Base-by-base conservation (phyloP, 2,113 vertebrate species). In the Hemiprocne comata region DNA sequence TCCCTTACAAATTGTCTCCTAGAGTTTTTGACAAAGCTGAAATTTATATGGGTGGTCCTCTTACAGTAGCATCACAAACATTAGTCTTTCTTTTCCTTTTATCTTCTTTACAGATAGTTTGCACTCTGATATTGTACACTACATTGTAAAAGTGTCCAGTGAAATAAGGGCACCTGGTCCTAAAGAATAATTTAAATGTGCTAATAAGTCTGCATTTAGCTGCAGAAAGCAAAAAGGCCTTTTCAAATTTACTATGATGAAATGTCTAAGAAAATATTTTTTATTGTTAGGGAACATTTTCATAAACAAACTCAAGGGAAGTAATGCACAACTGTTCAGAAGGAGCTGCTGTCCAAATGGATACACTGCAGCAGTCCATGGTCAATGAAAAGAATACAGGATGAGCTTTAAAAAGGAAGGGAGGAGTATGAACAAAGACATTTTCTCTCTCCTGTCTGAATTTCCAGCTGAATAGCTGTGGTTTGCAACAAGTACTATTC, bases 401-500 rank as follows among this genome's bases (percentile, higher is more conserved):
- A 53, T 17, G 13, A 61, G 19, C 33, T 91, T 79, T n/a, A 24
- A 51, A 85, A 77, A 65, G 50, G 60, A 60, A 87, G 36, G 69
- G 25, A 80, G 34, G 8, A 66, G 28, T 72, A 78, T 29, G 38
- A 93, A 87, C 20, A 40, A 62, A n/a, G 93, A 83, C 33, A 53
- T 84, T 84, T 78, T 73, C 13, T 66, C 46, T 89, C 61, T 89
- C 61, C 42, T 60, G 80, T 60, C 91, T 94, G 55, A 72, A 62
- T 80, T 89, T 94, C 60, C 51, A 93, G 61, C 9, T 71, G 66
- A 85, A 72, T 72, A 83, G 70, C 28, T 83, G 61, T 69, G 78
- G 74, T 24, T 93, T 93, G 55, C 75, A 96, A 77, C 60, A 83
- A 62, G 46, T 62, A 75, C 62, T 86, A 38, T 86, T 92, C 46